Evolutionary conservation across 2,888 invertebrate species (phyloP), one percentile per base, ranked within the genome.

Genomic region (Blastobasis adustella): DNA sequence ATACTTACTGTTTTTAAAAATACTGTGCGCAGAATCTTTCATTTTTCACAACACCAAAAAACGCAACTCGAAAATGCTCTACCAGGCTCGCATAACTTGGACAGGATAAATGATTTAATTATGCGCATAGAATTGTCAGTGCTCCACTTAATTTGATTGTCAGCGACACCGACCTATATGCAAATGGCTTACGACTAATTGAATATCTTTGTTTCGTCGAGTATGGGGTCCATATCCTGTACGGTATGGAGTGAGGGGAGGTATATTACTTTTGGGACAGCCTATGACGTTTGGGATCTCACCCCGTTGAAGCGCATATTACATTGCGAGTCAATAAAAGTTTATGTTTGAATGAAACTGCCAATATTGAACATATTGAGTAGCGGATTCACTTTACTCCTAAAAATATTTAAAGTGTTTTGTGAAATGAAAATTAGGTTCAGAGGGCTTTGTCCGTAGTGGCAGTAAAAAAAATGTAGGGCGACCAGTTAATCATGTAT

Each of bases 141-240:
- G 73, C 72, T 69, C 72, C 79, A 82, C 76, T 82, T 85, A 79
- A 86, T 81, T 84, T 81, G 79, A 84, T 85, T 79, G 82, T 74
- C 72, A 73, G 64, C 73, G 82, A 84, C 84, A 85, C 84, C 23
- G 23, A 23, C 23, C 79, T 81, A 84, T 64, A 68, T 87, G 86
- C 83, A 86, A 86, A 87, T 87, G 71, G 75, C 80, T 78, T 68
- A 72, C 73, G 69, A 66, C 69, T 84, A 88, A 87, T 86, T 85
- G 86, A 86, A 85, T 86, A 83, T 82, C 80, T 79, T 76, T 82
- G 86, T 86, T 73, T 70, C 60, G 53, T 65, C 64, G 42, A 8
- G 5, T 5, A 5, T 42, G 8, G 42, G 42, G 42, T 23, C 23
- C 3, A 23, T 23, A 23, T 23, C 23, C 23, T 1, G 23, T 23